Base-by-base conservation (phyloP, 2,888 invertebrate species). In the Pollenia labialis region DNA sequence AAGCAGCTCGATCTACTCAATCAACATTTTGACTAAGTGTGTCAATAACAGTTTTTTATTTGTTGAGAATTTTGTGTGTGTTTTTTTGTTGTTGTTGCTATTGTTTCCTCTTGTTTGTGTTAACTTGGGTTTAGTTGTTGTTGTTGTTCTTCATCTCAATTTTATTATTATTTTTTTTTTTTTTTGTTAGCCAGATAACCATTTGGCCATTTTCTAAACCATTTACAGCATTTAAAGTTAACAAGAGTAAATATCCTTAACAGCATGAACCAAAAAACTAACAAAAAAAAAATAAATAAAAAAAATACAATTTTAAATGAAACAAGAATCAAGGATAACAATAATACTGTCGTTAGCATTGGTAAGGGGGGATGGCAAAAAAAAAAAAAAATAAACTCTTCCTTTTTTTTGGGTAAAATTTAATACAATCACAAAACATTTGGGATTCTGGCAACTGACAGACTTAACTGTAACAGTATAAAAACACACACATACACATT, bases 161-260 rank as follows among this genome's bases (percentile, higher is more conserved):
- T 32, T 32, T 32, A 32, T 32, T 32, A 11, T 71, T 58, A 10
- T 69, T 69, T 11, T 58, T 12, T 68, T 0, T 58, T 69, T 11
- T 80, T 40, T 23, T 83, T 76, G 66, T 76, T 76, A 72, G 48
- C 64, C 48, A 72, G 80, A 88, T 81, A 87, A 81, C 87, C 81
- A 87, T 77, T 87, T 87, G 84, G 68, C 81, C 88, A 90, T 91
- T 92, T 91, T 91, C 91, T 89, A 90, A 91, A 90, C 90, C 91
- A 91, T 92, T 91, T 91, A 90, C 91, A 90, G 88, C 90, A 89
- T 91, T 91, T 91, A 91, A 91, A 90, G 88, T 91, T 91, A 91
- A 91, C 91, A 91, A 90, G 69, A 86, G 77, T 77, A 87, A 87
- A 87, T 87, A 84, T 74, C 81, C 84, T 68, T 77, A 87, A 85